Evolutionary conservation across 2,888 invertebrate genomes (phyloP).

Genomic region (Pardosa pseudoannulata): DNA sequence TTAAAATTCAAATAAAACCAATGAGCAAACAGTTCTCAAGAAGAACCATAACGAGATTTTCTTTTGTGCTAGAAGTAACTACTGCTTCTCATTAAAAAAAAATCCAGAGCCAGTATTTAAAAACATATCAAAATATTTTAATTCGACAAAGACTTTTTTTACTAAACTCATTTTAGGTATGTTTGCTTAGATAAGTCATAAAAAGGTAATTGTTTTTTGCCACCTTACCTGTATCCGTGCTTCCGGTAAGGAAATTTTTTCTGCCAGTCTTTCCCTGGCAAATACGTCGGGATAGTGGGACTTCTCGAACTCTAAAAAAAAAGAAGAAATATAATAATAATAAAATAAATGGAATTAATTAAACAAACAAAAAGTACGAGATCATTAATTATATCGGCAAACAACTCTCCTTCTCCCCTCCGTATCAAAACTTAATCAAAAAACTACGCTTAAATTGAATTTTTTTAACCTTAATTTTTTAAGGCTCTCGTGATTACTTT

Average conservation of each 20-base stretch:
- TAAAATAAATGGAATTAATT: constrained; percentile 63
- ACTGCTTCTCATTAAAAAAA: no score
- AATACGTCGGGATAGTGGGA: constrained; percentile 97
- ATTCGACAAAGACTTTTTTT: not conserved
- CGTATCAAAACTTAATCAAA: constrained; percentile 3
- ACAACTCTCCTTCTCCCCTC: not conserved
- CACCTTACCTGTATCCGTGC: constrained; percentile 93
- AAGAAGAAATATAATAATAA: no score
- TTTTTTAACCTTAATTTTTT: not conserved
- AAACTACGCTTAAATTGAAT: not conserved
- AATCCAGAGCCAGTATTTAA: not conserved
- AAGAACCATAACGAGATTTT: no score
- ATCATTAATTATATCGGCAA: constrained; percentile 13
- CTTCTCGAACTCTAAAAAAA: constrained; percentile 94
- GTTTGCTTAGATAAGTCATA: constrained; percentile 1
- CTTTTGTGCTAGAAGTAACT: no score
- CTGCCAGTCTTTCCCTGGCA: constrained; percentile 92
- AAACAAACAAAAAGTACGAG: not conserved
- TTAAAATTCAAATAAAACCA: no score
- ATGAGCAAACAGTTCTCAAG: no score
- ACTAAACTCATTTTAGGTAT: not conserved
- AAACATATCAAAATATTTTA: not conserved
- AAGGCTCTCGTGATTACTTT: not conserved
- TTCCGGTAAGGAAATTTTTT: constrained; percentile 94
- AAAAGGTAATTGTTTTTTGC: not conserved